Evolutionary conservation across 2,113 vertebrate genomes (phyloP).

Genomic region (Ifrita kowaldi): DNA sequence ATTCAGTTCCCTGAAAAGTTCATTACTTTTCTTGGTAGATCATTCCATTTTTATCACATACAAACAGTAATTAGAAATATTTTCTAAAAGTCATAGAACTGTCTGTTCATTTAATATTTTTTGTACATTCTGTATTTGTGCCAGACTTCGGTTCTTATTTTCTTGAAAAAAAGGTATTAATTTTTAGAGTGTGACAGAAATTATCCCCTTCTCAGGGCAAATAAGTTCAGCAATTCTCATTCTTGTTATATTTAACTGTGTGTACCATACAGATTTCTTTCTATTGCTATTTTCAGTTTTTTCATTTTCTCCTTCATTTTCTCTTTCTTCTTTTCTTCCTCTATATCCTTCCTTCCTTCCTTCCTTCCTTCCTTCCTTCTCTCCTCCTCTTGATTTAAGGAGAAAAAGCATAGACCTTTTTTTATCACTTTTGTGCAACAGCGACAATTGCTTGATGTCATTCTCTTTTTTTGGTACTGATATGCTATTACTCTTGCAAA

Average conservation of each 20-base stretch:
- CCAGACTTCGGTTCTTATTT: not conserved
- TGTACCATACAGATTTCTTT: not conserved
- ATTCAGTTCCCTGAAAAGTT: not conserved
- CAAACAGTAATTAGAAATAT: not conserved
- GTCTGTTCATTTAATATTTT: not conserved
- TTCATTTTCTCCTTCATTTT: no score
- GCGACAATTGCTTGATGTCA: not conserved
- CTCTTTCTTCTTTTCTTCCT: not conserved
- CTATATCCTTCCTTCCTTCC: no score
- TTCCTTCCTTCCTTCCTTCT: no score
- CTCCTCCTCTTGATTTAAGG: not conserved
- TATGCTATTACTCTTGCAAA: not conserved
- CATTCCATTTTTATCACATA: not conserved
- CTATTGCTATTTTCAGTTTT: not conserved
- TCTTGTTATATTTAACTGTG: not conserved
- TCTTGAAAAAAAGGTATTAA: not conserved
- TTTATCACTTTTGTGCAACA: not conserved
- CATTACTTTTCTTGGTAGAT: not conserved
- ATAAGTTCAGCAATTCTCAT: not conserved
- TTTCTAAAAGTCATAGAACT: not conserved
- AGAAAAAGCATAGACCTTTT: not conserved
- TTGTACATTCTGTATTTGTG: not conserved
- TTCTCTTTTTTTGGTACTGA: not conserved
- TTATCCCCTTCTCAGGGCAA: not conserved
- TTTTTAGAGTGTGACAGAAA: not conserved